Percentiles rank a stretch among this genome's conserved stretches.
phyloP scores from a whole-genome alignment of 2,888 invertebrate species.

The Apamea sordens region DNA sequence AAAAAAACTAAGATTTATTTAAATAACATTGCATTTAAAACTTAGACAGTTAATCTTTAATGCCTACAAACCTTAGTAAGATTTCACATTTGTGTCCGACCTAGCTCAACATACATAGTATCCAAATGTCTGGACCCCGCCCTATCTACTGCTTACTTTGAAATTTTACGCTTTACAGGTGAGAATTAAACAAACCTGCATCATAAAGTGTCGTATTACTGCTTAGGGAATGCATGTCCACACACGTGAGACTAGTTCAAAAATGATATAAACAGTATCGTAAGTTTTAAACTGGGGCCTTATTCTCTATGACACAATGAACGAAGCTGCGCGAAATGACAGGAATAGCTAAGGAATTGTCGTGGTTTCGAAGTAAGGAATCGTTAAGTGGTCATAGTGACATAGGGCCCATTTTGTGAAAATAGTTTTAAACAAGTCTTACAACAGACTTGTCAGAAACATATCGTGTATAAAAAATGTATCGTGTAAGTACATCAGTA shows the following conservation, averaged over 20 bases:
- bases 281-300: neutral
- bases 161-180: conserved; percentile 7
- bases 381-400: too few relatives aligned
- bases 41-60: neutral
- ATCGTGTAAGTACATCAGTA: too few relatives aligned
- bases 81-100: conserved; percentile 2
- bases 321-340: too few relatives aligned
- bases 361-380: too few relatives aligned
- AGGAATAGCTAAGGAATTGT: neutral
- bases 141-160: conserved; percentile 32
- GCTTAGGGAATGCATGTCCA: neutral
- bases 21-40: neutral
- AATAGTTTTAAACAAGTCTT: neutral
- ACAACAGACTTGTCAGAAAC: neutral
- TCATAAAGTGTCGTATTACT: conserved; percentile 22
- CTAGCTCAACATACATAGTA: conserved; percentile 30
- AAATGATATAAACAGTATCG: neutral
- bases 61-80: neutral
- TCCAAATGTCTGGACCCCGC: neutral
- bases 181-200: conserved; percentile 17
- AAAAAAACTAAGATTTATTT: neutral
- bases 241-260: conserved; percentile 2
- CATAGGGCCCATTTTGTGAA: neutral
- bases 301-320: too few relatives aligned
- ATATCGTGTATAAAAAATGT: neutral